These are phyloP conservation scores for Eulemur mongoz DNA, from an alignment of 2,797 vertebrate genomes.

Conservation along the genomic window DNA sequence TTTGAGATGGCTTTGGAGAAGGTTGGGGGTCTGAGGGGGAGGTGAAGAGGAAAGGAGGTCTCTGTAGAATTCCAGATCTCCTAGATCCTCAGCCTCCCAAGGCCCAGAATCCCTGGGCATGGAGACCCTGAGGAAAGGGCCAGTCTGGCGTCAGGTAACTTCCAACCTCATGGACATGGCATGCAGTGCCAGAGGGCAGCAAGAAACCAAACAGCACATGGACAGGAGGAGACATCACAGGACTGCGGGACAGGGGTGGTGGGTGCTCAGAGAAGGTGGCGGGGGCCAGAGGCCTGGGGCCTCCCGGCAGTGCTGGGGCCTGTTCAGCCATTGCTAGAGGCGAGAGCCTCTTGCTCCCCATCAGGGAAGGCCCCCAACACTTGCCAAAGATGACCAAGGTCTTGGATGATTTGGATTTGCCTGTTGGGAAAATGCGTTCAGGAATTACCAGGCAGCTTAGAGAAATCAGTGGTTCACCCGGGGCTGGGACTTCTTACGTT, in stretches of 20 bases:
- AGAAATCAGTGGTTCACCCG: neutral
- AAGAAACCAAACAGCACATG: neutral
- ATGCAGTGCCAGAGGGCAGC: neutral
- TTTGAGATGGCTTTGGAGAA: neutral
- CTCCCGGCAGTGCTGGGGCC: neutral
- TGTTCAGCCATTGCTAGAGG: neutral
- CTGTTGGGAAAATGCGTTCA: neutral
- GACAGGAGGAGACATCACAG: neutral
- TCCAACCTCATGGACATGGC: neutral
- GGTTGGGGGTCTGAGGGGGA: neutral
- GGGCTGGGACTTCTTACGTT: too few relatives aligned
- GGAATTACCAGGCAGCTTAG: neutral
- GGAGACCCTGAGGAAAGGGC: neutral
- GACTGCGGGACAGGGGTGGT: rapidly evolving
- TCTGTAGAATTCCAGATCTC: neutral
- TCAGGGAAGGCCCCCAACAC: neutral
- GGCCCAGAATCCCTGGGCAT: neutral
- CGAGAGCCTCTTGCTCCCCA: neutral
- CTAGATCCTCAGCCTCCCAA: neutral
- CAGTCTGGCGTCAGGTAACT: too few relatives aligned
- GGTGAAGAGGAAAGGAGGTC: neutral
- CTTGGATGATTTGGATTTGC: neutral
- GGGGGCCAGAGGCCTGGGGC: neutral
- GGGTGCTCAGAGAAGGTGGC: neutral
- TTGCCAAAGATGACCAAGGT: neutral